phyloP scores from a whole-genome alignment of 1,140 invertebrate genomes.

The Aphaenogaster floridana region DNA sequence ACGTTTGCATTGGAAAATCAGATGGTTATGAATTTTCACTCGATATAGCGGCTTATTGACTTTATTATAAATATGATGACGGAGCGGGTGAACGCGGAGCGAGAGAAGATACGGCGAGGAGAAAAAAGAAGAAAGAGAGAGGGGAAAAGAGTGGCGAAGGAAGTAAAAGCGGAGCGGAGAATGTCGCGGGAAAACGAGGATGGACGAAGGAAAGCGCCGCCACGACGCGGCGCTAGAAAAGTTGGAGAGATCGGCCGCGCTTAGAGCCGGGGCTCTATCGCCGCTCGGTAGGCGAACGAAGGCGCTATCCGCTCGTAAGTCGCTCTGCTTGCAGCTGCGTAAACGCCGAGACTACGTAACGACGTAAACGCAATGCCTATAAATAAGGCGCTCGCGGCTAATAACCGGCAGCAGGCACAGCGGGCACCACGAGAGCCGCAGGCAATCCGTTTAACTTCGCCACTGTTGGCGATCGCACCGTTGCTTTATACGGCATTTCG shows the following conservation, averaged over 20 bases:
- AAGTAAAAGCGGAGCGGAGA: not conserved
- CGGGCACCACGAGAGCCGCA: conserved; percentile 23
- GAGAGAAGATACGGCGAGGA: conserved; percentile 27
- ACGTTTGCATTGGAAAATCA: not conserved
- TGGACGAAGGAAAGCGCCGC: conserved; percentile 35
- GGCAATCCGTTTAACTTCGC: conserved; percentile 62
- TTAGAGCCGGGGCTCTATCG: not conserved
- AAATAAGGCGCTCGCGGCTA: conserved; percentile 65
- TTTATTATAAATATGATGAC: conserved; percentile 51
- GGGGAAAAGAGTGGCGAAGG: not conserved
- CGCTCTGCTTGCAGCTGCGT: conserved; percentile 67
- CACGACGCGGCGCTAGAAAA: conserved; percentile 38
- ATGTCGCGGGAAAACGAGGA: conserved; percentile 25
- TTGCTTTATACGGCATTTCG: conserved; percentile 29
- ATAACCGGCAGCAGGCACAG: conserved; percentile 52
- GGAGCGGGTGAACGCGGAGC: not conserved
- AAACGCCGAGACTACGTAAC: conserved; percentile 74
- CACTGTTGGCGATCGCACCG: conserved; percentile 1
- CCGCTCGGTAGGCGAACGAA: conserved; percentile 28
- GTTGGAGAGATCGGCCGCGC: conserved; percentile 36
- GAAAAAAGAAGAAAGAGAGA: not conserved
- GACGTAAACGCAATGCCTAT: conserved; percentile 68
- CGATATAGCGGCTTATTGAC: conserved; percentile 45
- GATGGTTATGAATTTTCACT: conserved; percentile 35
- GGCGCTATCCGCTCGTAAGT: conserved; percentile 54